Evolutionary conservation across 2,888 invertebrate species (phyloP).

Genomic region (Cyaniris semiargus): DNA sequence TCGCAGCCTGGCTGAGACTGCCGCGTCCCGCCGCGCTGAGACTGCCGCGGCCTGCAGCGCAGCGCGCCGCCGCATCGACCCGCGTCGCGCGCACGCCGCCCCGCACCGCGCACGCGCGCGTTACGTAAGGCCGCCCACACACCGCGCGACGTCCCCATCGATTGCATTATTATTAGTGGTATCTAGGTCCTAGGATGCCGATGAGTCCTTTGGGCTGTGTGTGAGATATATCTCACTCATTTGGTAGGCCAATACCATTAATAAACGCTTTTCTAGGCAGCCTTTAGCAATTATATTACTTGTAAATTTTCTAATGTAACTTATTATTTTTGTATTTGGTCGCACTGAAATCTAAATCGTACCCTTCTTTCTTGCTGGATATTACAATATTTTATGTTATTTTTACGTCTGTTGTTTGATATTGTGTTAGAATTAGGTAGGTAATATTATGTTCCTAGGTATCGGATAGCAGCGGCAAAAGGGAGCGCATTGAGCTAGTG

Average conservation of each 20-base stretch:
- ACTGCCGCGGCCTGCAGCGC: constrained; percentile 46
- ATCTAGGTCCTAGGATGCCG: background rate
- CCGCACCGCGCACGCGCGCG: constrained; percentile 35
- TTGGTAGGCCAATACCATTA: background rate
- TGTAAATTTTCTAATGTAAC: constrained; percentile 12
- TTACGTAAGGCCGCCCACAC: constrained; percentile 36
- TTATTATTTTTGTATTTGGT: no score
- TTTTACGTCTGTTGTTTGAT: no score
- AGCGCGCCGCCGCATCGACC: constrained; percentile 49
- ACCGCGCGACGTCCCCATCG: constrained; percentile 38
- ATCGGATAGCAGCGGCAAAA: no score
- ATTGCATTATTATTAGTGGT: constrained; percentile 31
- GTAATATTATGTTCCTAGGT: no score
- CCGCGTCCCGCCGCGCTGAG: constrained; percentile 37
- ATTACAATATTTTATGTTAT: no score
- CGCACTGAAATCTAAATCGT: no score
- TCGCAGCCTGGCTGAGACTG: constrained; percentile 47
- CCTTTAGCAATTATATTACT: no score
- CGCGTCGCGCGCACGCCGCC: constrained; percentile 44
- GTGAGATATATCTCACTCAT: background rate
- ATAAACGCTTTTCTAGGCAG: background rate
- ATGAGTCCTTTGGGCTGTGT: background rate
- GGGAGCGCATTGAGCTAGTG: no score
- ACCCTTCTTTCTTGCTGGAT: no score
- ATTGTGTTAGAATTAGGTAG: no score